Evolutionary conservation across 2,888 invertebrate species (phyloP).

Genomic region (Cabera pusaria): DNA sequence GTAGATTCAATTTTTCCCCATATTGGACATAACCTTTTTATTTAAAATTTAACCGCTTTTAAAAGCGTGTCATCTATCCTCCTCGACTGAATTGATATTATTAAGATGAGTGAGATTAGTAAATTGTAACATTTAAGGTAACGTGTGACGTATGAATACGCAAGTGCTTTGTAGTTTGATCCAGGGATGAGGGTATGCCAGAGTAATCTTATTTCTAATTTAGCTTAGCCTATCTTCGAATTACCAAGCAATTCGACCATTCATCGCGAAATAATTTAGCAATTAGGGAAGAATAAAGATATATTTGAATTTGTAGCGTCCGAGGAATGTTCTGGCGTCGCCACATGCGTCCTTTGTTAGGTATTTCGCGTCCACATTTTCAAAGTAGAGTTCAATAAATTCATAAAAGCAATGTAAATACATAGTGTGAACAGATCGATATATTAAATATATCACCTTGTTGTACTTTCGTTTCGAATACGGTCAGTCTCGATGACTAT

Average conservation of each 20-base stretch:
- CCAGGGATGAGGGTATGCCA: conserved; percentile 65
- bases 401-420: conserved; percentile 15
- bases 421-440: conserved; percentile 47
- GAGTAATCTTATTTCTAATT: conserved; percentile 70
- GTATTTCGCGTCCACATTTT: conserved; percentile 51
- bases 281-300: conserved; percentile 67
- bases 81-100: conserved; percentile 70
- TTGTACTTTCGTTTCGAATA: conserved; percentile 35
- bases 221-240: conserved; percentile 74
- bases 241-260: conserved; percentile 81
- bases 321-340: conserved; percentile 55
- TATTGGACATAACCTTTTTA: conserved; percentile 5
- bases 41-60: conserved; percentile 29
- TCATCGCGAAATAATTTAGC: conserved; percentile 82
- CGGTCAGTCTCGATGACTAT: conserved; percentile 68
- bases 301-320: conserved; percentile 64
- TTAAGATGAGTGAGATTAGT: conserved; percentile 69
- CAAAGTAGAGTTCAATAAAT: conserved; percentile 37
- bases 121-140: conserved; percentile 67
- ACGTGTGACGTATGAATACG: conserved; percentile 64
- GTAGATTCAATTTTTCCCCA: too few species aligned
- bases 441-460: conserved; percentile 68
- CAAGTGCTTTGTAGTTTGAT: conserved; percentile 69
- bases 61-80: conserved; percentile 36
- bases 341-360: conserved; percentile 48